A percentile compares a stretch with the other conserved stretches of the same genome.
Conservation (phyloP, 2,888 invertebrate species). For the Germaria angustata region DNA sequence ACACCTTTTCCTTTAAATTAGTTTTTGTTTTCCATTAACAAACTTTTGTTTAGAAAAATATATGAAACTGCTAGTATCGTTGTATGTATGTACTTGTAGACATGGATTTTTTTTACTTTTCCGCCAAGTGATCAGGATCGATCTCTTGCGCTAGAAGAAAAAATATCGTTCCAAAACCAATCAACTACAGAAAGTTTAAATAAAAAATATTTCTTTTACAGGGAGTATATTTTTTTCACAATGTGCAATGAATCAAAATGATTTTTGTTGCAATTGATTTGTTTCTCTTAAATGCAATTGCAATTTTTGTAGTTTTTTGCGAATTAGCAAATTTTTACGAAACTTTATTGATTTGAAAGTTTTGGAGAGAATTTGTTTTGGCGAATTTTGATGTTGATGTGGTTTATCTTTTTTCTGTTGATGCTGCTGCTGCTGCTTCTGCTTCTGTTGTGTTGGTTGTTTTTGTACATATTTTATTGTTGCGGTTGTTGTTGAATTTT, state of each 20-base stretch:
- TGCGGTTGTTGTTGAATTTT: conserved; percentile 5
- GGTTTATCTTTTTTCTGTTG: neutral
- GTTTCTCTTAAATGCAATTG: neutral
- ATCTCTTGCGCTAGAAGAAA: too few species aligned
- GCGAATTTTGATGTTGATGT: conserved; percentile 31
- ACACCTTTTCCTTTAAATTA: conserved; percentile 8
- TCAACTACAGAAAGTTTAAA: neutral
- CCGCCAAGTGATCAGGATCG: too few species aligned
- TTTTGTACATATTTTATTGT: conserved; percentile 48
- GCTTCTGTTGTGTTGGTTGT: conserved; percentile 24
- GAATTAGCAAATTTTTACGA: conserved; percentile 34
- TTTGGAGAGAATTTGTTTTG: conserved; percentile 33
- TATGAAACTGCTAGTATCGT: conserved; percentile 69
- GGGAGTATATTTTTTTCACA: neutral
- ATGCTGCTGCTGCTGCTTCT: neutral
- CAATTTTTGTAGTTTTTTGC: conserved; percentile 37
- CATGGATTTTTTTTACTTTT: too few species aligned
- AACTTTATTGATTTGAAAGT: conserved; percentile 47
- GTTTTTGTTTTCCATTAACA: conserved; percentile 14
- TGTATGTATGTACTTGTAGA: conserved; percentile 69
- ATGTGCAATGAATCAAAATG: conserved; percentile 31
- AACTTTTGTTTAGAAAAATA: neutral
- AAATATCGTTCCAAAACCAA: too few species aligned
- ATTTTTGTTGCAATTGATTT: conserved; percentile 21
- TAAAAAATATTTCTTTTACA: neutral